These are phyloP conservation scores for Anas bernieri DNA, from an alignment of 2,797 vertebrate genomes.

Conservation along the genomic window DNA sequence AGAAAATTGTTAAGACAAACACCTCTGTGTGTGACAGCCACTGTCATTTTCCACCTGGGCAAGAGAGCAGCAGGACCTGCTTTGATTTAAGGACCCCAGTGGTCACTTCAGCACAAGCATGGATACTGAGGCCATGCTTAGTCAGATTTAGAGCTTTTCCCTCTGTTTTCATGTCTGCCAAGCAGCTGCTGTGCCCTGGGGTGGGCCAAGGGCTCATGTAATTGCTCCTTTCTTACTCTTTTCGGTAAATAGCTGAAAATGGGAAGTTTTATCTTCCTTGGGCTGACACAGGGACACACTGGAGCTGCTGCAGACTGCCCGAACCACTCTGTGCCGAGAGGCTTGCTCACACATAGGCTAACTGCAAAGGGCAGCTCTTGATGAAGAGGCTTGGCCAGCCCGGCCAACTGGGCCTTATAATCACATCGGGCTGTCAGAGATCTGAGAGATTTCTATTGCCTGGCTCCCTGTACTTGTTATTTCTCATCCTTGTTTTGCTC, in stretches of 20 bases:
- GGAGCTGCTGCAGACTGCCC: fast-evolving
- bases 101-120: fast-evolving
- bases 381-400: background rate
- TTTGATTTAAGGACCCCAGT: background rate
- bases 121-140: fast-evolving
- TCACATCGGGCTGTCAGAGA: background rate
- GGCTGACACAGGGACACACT: background rate
- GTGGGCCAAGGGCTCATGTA: background rate
- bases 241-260: background rate
- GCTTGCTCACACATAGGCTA: background rate
- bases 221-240: background rate
- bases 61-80: background rate
- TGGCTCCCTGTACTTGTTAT: background rate
- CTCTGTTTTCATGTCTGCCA: background rate
- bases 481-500: background rate
- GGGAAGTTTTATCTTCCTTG: background rate
- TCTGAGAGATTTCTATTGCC: background rate
- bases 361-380: background rate
- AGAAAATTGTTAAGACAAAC: background rate
- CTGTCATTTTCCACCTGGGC: background rate
- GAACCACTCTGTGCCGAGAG: background rate
- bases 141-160: background rate
- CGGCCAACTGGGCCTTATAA: background rate
- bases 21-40: background rate
- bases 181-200: background rate